These are phyloP conservation scores for Argynnis bischoffii DNA, from an alignment of 2,888 invertebrate species.

Conservation along the genomic window DNA sequence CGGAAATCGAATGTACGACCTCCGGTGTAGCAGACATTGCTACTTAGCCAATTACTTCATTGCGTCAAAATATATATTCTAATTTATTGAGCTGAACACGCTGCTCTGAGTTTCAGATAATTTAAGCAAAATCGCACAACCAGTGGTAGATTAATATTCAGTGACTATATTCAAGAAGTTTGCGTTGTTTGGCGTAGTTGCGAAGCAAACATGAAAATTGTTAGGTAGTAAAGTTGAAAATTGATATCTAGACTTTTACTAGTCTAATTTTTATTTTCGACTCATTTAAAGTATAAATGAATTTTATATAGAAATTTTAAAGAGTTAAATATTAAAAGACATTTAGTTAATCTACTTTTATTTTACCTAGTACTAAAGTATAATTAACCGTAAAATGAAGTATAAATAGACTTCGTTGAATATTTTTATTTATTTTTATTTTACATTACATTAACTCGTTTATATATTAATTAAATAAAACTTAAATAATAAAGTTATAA, in stretches of 20 bases:
- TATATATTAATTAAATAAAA: no score
- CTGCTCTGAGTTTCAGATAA: slow-evolving; percentile 8
- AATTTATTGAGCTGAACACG: slow-evolving; percentile 11
- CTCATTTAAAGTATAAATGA: background rate
- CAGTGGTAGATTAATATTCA: slow-evolving; percentile 14
- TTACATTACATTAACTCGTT: no score
- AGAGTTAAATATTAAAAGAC: no score
- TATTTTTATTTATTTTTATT: no score
- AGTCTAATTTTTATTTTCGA: background rate
- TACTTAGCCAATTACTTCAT: background rate
- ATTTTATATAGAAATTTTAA: no score
- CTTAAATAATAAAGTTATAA: no score
- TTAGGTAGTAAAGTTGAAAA: background rate
- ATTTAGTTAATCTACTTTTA: no score
- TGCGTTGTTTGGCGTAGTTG: slow-evolving; percentile 12
- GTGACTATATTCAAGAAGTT: slow-evolving; percentile 19
- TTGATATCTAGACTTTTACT: background rate
- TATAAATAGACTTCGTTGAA: no score
- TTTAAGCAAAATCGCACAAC: slow-evolving; percentile 8
- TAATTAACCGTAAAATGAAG: no score
- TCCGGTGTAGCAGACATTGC: background rate
- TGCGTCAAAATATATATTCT: slow-evolving; percentile 1
- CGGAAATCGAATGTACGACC: background rate
- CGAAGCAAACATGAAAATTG: slow-evolving; percentile 9
- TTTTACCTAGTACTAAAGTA: no score